A percentile compares a stretch with the other conserved stretches of the same genome.
These are phyloP conservation scores for Eumeta japonica DNA, from an alignment of 1,140 invertebrate genomes.

Conservation along the genomic window DNA sequence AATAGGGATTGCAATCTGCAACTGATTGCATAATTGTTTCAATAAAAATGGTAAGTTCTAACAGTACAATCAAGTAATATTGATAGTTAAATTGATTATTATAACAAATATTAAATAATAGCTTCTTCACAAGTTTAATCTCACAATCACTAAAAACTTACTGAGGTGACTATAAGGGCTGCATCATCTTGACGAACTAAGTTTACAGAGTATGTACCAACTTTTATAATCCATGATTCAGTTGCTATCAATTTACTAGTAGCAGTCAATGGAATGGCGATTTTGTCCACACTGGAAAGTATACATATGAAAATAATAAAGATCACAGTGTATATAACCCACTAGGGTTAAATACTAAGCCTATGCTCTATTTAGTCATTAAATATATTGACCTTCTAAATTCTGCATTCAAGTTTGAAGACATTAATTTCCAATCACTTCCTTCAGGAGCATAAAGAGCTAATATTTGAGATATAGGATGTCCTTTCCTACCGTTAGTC, in stretches of 20 bases:
- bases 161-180: slow-evolving; percentile 68
- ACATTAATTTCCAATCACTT: slow-evolving; percentile 66
- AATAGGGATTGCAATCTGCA: no score
- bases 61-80: no score
- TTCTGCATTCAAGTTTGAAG: slow-evolving; percentile 74
- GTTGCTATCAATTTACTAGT: slow-evolving; percentile 74
- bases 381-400: slow-evolving; percentile 63
- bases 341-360: not conserved
- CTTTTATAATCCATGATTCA: slow-evolving; percentile 87
- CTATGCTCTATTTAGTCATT: not conserved
- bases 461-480: slow-evolving; percentile 74
- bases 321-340: slow-evolving; percentile 1
- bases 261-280: slow-evolving; percentile 68
- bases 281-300: slow-evolving; percentile 72
- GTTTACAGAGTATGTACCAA: slow-evolving; percentile 72
- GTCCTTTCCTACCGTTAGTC: slow-evolving; percentile 65
- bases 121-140: no score
- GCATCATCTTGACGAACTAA: slow-evolving; percentile 79
- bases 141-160: no score
- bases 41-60: no score
- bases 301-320: slow-evolving; percentile 17
- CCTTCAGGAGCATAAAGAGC: slow-evolving; percentile 63
- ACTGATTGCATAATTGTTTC: no score
- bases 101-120: no score
- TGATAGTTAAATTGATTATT: no score